Evolutionary conservation across 2,888 invertebrate species (phyloP).

Genomic region (Allygus modestus): DNA sequence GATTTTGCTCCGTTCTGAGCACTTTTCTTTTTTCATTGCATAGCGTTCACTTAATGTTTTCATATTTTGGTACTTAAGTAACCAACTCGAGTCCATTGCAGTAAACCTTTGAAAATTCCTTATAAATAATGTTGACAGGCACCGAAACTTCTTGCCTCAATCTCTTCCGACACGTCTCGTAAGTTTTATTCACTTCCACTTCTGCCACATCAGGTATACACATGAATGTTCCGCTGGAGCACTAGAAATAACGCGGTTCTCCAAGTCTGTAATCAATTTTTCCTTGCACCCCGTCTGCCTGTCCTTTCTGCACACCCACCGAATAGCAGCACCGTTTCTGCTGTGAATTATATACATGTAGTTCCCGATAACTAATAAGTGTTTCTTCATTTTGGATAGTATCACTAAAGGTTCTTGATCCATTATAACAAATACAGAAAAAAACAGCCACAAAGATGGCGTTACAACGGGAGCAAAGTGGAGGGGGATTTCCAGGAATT

Average conservation of each 20-base stretch:
- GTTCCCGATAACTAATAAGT: neutral
- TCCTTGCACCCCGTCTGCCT: too few relatives aligned
- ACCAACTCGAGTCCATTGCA: neutral
- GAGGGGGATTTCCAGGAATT: too few relatives aligned
- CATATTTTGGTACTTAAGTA: neutral
- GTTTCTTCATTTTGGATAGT: neutral
- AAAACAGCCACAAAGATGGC: too few relatives aligned
- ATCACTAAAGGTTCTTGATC: too few relatives aligned
- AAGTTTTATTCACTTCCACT: neutral
- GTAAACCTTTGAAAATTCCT: slow-evolving; percentile 6
- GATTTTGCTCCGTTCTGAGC: neutral
- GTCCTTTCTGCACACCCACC: neutral
- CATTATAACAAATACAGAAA: too few relatives aligned
- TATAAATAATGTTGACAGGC: slow-evolving; percentile 4
- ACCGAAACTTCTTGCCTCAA: neutral
- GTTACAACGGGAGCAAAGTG: too few relatives aligned
- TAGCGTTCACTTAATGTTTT: neutral
- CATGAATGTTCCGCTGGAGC: slow-evolving; percentile 11
- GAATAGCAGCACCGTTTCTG: neutral
- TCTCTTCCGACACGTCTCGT: neutral
- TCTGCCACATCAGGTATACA: slow-evolving; percentile 15
- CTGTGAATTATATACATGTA: neutral
- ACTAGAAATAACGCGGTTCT: neutral
- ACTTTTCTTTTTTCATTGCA: neutral
- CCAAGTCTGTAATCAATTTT: neutral